Base-by-base conservation (phyloP, 1,140 invertebrate species). In the Bombus huntii region DNA sequence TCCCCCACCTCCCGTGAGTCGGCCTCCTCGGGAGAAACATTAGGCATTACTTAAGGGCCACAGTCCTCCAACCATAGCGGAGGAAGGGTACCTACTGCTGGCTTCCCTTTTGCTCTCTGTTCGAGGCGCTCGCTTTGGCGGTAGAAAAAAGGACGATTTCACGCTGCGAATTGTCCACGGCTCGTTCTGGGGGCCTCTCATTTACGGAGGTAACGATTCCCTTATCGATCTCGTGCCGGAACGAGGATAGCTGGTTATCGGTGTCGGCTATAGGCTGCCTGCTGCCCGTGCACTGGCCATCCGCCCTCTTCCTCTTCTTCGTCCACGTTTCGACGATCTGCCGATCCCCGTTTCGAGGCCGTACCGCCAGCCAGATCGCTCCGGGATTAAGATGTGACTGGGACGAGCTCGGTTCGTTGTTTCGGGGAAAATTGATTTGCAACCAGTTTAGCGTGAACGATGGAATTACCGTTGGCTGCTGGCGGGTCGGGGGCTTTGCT, bases 21-120 rank as follows among this genome's bases (percentile, higher is more conserved):
- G 76, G 76, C 81, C 87, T 81, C 81, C 86, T 88, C 74, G 68
- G 73, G 73, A 86, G 90, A 90, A 90, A 91, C 93, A 93, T 93
- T 93, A 93, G 91, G 92, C 93, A 92, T 93, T 93, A 93, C 92
- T 93, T 93, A 93, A 89, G 90, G 89, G 78, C 88, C 76, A 80
- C 59, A 85, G 84, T 89, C 87, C 87, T 72, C 81, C 66, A 83
- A 78, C 44, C 65, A 15, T 34, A 85, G 89, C 71, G 80, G 85
- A 85, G 81, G 81, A 88, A 87, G 91, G 74, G 83, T 86, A 88
- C 87, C 88, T 81, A 37, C 86, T 83, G 68, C 37, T 81, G 59
- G n/a, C 81, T 72, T 44, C 85, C 74, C 74, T 87, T 81, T 75
- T 39, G 68, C 70, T 42, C 28, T 59, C 74, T 62, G 39, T 65